phyloP scores from a whole-genome alignment of 2,113 vertebrate species.

The Uria aalge region DNA sequence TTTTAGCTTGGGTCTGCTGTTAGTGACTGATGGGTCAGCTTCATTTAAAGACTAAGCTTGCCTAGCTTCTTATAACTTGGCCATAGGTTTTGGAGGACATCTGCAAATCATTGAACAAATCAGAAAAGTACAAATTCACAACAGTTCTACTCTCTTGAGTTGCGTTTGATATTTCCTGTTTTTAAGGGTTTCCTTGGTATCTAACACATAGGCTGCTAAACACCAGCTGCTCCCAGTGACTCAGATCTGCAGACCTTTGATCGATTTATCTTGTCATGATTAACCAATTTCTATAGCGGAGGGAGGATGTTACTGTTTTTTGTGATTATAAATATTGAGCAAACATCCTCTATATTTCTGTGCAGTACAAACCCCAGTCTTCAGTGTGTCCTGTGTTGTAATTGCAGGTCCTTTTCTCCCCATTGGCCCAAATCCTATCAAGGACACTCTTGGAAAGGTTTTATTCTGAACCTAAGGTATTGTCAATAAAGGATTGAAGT shows the following conservation, averaged over 20 bases:
- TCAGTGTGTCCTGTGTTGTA: background rate
- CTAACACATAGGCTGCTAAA: conserved; percentile 72
- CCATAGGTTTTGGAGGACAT: conserved; percentile 73
- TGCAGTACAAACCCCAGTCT: background rate
- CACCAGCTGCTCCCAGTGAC: conserved; percentile 72
- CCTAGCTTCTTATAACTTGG: conserved; percentile 62
- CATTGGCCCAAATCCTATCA: background rate
- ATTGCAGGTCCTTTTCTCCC: background rate
- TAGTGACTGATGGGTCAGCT: background rate
- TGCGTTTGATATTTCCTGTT: conserved; percentile 82
- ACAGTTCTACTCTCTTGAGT: conserved; percentile 71
- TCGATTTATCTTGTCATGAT: conserved; percentile 73
- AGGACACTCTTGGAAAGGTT: background rate
- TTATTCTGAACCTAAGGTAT: background rate
- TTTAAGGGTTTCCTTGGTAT: conserved; percentile 81
- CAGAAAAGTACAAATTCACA: conserved; percentile 74
- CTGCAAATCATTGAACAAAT: conserved; percentile 80
- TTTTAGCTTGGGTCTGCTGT: background rate
- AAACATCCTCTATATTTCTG: conserved; percentile 3
- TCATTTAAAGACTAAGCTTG: conserved; percentile 11
- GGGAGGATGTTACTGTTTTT: background rate
- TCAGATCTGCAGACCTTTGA: conserved; percentile 71
- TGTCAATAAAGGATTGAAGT: background rate
- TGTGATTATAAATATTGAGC: conserved; percentile 14
- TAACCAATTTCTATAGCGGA: conserved; percentile 63